A percentile compares a stretch with the other conserved stretches of the same genome.
Evolutionary conservation across 2,888 invertebrate genomes (phyloP).

Genomic region (Drosophila heteroneura): DNA sequence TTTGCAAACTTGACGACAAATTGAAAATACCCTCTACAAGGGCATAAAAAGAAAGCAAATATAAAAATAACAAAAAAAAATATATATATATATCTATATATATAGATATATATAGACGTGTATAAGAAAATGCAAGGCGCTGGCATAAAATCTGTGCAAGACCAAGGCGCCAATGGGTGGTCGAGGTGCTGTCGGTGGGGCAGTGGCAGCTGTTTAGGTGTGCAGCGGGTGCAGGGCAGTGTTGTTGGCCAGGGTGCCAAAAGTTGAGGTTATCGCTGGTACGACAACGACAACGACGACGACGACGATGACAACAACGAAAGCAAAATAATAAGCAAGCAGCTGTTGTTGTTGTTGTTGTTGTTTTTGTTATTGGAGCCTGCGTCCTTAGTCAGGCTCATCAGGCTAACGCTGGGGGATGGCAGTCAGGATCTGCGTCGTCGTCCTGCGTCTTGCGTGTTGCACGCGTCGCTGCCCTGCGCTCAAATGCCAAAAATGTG

Average conservation of each 20-base stretch:
- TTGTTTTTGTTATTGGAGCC: conserved; percentile 13
- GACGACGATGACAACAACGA: conserved; percentile 18
- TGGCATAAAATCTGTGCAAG: conserved; percentile 72
- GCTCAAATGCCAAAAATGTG: conserved; percentile 74
- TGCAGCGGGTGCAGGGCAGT: conserved; percentile 11
- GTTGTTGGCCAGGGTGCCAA: conserved; percentile 80
- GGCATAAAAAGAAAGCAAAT: conserved; percentile 10
- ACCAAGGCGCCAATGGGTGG: conserved; percentile 52
- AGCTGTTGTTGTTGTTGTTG: conserved; percentile 15
- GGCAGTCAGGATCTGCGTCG: conserved; percentile 30
- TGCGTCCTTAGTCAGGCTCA: conserved; percentile 65
- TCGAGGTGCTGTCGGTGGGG: background rate
- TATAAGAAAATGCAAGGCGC: conserved; percentile 64
- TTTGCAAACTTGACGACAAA: background rate
- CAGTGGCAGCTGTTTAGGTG: background rate
- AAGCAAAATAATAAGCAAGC: conserved; percentile 50
- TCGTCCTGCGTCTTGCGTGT: conserved; percentile 65
- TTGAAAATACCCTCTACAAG: background rate
- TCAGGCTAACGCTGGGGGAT: conserved; percentile 46
- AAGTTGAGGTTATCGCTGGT: conserved; percentile 80
- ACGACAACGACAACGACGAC: conserved; percentile 47
- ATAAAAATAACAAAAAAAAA: conserved; percentile 1
- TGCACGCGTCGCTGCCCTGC: conserved; percentile 78
- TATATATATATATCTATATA: background rate
- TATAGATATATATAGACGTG: background rate